Base-by-base conservation (phyloP, 2,113 vertebrate genomes). In the Microcebus ravelobensis region DNA sequence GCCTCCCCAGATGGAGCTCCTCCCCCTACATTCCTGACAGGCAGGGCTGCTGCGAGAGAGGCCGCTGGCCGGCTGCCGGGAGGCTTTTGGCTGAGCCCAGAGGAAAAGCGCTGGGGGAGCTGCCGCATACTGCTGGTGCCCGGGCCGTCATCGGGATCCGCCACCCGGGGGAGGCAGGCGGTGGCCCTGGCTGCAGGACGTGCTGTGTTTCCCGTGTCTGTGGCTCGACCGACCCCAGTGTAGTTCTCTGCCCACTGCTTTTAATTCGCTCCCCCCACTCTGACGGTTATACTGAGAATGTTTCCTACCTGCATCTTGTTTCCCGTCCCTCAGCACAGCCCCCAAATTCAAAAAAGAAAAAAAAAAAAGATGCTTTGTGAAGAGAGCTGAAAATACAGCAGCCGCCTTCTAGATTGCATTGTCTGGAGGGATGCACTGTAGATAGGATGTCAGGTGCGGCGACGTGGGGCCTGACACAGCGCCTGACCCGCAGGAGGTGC, bases 101-200 rank as follows among this genome's bases (percentile, higher is more conserved):
- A 76, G 81, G 70, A 84, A 73, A 59, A 31, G 34, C 27, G 0
- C 14, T 23, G 27, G 25, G 57, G 48, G 13, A 50, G 31, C 23
- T 34, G 45, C 61, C 5, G 48, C 45, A 8, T 45, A 45, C 45
- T 5, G 80, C 81, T 18, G 50, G n/a, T 18, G 87, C 57, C 29
- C 27, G 1, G 0, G 27, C 63, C 42, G 7, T 8, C 45, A 0
- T 29, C 76, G 11, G 74, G 25, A 48, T 9, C 2, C 6, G 3
- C 17, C 12, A 0, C 12, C 59, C 52, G 50, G 12, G 5, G 36
- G 77, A 88, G 50, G 73, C 13, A 5, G 71, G 21, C 20, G 11
- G 17, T 0, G 0, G 13, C 85, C 83, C 3, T 3, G 73, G 42
- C n/a, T 52, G 57, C 20, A n/a, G 63, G 50, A 23, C 18, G 3